Evolutionary conservation across 2,888 invertebrate genomes (phyloP), one percentile per base, ranked within the genome.

Genomic region (Cistogaster globosa): DNA sequence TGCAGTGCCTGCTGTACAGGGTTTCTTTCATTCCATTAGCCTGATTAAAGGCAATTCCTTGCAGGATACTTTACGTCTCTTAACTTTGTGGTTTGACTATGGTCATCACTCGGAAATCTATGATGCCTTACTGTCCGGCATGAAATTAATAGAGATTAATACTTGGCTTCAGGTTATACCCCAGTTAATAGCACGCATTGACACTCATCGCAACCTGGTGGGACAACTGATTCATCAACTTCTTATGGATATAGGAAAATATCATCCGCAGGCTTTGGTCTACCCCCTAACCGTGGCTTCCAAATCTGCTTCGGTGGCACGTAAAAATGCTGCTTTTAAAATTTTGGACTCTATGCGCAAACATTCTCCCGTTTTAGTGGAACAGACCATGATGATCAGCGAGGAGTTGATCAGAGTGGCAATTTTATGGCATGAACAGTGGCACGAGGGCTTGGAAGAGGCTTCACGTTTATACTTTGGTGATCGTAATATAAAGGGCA

Each of bases 131-230:
- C 94, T 96, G 0, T 98, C 98, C 88, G 98, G 98, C 1, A 96
- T 99, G 87, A 95, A 97, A 88, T 95, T 97, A 1, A 98, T 99
- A 55, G 98, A 98, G 90, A 98, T 99, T 84, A 98, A 99, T 90
- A 99, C 98, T 4, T 99, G 99, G 99, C 94, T 99, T 12, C 99
- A 99, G 94, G 99, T 99, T 0, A 99, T 99, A 88, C 99, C 99
- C 0, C 99, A 99, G 92, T 93, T 99, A 42, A 99, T 99, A 87
- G 99, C 99, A 0, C 95, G 99, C 72, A 99, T 99, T 85, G 99
- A 99, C 90, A 98, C 98, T 0, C 97, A 97, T 0, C 94, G 98
- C 48, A 95, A 96, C 72, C 93, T 98, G 74, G 98, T 99, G 0
- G 97, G 97, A 0, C 96, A 97, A 85, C 93, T 99, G 58, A 98